These are phyloP conservation scores for Gonocerus acuteangulatus DNA, from an alignment of 2,888 invertebrate genomes.

Conservation along the genomic window DNA sequence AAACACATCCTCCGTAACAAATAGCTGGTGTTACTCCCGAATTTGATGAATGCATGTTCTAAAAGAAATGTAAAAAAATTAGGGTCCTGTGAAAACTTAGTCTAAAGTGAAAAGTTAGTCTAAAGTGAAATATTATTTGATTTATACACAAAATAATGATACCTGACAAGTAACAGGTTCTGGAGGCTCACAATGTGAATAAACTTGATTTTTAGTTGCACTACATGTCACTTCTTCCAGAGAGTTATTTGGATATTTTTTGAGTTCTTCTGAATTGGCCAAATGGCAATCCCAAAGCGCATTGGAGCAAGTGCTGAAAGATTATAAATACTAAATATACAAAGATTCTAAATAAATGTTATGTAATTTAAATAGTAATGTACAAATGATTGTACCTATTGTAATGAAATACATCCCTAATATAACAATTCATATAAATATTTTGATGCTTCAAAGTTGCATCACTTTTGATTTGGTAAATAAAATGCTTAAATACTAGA, in stretches of 20 bases:
- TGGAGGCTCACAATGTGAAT: slow-evolving; percentile 67
- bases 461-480: no score
- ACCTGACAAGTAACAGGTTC: slow-evolving; percentile 74
- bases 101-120: not conserved
- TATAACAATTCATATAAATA: no score
- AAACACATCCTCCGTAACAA: slow-evolving; percentile 72
- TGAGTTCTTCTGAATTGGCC: slow-evolving; percentile 56
- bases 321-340: slow-evolving; percentile 18
- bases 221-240: slow-evolving; percentile 59
- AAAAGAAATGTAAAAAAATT: not conserved
- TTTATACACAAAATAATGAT: slow-evolving; percentile 31
- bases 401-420: no score
- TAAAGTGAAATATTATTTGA: not conserved
- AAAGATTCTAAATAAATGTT: not conserved
- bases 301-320: slow-evolving; percentile 44
- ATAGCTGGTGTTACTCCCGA: slow-evolving; percentile 51
- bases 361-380: not conserved
- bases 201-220: slow-evolving; percentile 58
- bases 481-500: no score
- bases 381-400: not conserved
- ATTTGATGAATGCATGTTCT: slow-evolving; percentile 65
- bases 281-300: slow-evolving; percentile 65
- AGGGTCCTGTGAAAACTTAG: not conserved
- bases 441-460: no score
- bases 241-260: slow-evolving; percentile 57